phyloP scores from a whole-genome alignment of 2,888 invertebrate genomes.

The Siphonodentalium dalli region DNA sequence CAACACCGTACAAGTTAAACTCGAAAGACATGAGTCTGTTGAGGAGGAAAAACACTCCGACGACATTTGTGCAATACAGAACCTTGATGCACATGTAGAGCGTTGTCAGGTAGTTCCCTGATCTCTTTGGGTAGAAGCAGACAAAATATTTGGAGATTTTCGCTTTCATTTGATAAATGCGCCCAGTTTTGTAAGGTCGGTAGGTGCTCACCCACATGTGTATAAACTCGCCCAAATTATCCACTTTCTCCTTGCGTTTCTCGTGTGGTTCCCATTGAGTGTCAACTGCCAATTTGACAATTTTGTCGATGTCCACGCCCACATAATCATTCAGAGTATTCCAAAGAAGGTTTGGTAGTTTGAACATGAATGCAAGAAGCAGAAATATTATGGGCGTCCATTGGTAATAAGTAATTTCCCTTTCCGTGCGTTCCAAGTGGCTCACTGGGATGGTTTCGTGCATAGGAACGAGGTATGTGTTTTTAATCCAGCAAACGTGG shows the following conservation, averaged over 20 bases:
- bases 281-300: conserved; percentile 12
- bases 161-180: not conserved
- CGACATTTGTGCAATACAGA: conserved; percentile 14
- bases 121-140: conserved; percentile 19
- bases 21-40: conserved; percentile 25
- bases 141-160: conserved; percentile 4
- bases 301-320: conserved; percentile 22
- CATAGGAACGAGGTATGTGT: too few species aligned
- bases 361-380: too few species aligned
- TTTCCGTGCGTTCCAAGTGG: too few species aligned
- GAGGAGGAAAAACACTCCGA: conserved; percentile 21
- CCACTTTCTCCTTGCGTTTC: conserved; percentile 8
- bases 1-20: conserved; percentile 24
- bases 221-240: conserved; percentile 19
- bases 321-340: too few species aligned
- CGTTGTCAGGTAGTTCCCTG: conserved; percentile 24
- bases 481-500: too few species aligned
- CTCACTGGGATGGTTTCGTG: too few species aligned
- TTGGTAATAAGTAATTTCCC: too few species aligned
- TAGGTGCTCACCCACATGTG: conserved; percentile 14
- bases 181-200: not conserved
- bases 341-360: too few species aligned
- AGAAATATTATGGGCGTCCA: too few species aligned
- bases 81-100: conserved; percentile 24
- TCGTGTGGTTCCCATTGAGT: conserved; percentile 4